Evolutionary conservation across 2,113 vertebrate genomes (phyloP), one percentile per base, ranked within the genome.

Genomic region (Otus sunia): DNA sequence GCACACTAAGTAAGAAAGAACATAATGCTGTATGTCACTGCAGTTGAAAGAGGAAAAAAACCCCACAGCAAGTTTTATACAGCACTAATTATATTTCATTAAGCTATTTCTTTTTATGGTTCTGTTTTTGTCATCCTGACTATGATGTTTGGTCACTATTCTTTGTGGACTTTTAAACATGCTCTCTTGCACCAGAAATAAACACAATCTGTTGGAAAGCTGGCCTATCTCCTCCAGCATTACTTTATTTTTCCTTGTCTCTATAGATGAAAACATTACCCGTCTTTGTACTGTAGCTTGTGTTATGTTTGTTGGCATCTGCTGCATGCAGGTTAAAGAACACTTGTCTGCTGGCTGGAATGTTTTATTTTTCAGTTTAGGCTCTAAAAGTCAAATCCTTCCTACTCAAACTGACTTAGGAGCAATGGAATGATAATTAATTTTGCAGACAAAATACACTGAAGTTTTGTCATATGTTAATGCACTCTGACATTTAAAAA

Each of bases 261-360:
- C 96, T 97, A 67, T 89, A 98, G 97, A 96, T 92, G 95, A 97
- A 96, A 98, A 81, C 88, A 95, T 98, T 96, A 97, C 97, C 58
- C n/a, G 88, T 96, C 98, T 98, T 98, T 98, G 97, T 97, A 97
- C 93, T 96, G 95, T 10, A 89, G 86, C 91, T 41, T 90, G 91
- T 86, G 83, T 96, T 96, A 97, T 96, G 96, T 98, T 98, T 98
- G 97, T 97, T 97, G 97, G 88, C n/a, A 62, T 97, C 96, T 92
- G 97, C 94, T 74, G 80, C 93, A 93, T 71, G 92, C 94, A 94
- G 97, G 97, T 98, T 98, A 98, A 97, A 98, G 98, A 98, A 98
- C 75, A 90, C 95, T 97, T 97, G 96, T 98, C 96, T 98, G 97
- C 97, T 97, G 97, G 81, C 80, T 96, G 96, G 95, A 98, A 96